Percentiles rank a stretch among this genome's conserved stretches.
These are phyloP conservation scores for Nomada fucata DNA, from an alignment of 2,888 invertebrate species.

Conservation along the genomic window DNA sequence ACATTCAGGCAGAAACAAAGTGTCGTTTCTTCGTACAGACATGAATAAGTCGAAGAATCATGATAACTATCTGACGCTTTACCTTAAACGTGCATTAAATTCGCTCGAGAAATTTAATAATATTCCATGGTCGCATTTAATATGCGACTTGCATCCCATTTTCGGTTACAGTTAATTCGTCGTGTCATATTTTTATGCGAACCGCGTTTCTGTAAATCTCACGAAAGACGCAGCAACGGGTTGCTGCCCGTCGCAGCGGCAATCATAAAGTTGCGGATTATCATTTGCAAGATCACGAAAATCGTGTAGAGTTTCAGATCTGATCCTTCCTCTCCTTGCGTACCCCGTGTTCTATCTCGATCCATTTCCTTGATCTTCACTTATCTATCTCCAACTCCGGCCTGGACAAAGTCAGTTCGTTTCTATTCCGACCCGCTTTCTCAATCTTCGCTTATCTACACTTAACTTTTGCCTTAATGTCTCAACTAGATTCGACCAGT, in stretches of 20 bases:
- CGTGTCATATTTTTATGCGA: constrained; percentile 10
- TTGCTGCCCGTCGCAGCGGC: not conserved
- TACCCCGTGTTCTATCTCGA: constrained; percentile 50
- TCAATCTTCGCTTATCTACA: constrained; percentile 38
- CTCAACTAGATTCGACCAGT: constrained; percentile 1
- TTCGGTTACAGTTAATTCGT: not conserved
- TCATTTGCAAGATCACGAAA: constrained; percentile 49
- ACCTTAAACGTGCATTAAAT: no score
- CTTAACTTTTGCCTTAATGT: constrained; percentile 43
- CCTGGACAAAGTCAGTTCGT: constrained; percentile 44
- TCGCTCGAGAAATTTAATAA: not conserved
- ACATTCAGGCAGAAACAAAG: no score
- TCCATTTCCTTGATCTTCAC: constrained; percentile 60
- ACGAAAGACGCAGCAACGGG: not conserved
- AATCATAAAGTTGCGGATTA: constrained; percentile 26
- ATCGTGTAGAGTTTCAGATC: constrained; percentile 38
- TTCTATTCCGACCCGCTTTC: constrained; percentile 49
- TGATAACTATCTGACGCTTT: no score
- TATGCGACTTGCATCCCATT: not conserved
- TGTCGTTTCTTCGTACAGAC: no score
- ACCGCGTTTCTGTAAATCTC: constrained; percentile 29
- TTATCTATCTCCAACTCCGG: constrained; percentile 55
- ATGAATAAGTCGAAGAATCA: no score
- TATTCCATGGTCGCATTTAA: not conserved
- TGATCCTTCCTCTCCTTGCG: constrained; percentile 33